Percentiles rank a stretch among this genome's conserved stretches.
phyloP scores from a whole-genome alignment of 2,113 vertebrate genomes.

The Pseudolaguvia tuberculata region DNA sequence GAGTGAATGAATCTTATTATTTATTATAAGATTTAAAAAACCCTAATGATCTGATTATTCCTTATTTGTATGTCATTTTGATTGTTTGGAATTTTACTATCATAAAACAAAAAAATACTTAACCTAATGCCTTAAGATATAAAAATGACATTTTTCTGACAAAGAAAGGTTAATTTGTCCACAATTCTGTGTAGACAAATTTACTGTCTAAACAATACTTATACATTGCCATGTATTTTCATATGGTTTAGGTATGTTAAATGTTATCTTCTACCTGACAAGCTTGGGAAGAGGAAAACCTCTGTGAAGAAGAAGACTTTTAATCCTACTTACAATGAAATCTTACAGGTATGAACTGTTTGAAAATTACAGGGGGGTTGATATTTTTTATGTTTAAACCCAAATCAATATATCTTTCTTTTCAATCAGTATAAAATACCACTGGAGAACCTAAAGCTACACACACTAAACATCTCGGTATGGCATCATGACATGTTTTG shows the following conservation, averaged over 20 bases:
- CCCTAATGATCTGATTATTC: no score
- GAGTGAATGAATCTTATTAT: no score
- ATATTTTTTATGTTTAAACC: not conserved
- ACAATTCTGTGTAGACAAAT: not conserved
- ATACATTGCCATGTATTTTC: not conserved
- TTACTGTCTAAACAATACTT: not conserved
- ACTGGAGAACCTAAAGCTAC: conserved; percentile 70
- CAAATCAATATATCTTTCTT: conserved; percentile 1
- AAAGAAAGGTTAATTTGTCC: not conserved
- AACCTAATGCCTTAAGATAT: no score
- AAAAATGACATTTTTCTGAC: not conserved
- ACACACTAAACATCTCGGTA: conserved; percentile 82
- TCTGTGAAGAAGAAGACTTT: conserved; percentile 86
- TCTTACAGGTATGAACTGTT: conserved; percentile 71
- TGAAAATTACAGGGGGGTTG: not conserved
- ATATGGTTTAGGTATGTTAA: conserved; percentile 81
- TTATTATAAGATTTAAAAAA: no score
- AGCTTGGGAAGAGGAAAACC: conserved; percentile 89
- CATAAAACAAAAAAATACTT: no score
- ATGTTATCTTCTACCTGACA: conserved; percentile 87
- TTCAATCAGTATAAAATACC: conserved; percentile 78
- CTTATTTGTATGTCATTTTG: no score
- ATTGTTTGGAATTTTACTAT: no score
- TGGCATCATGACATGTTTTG: conserved; percentile 92
- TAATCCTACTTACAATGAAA: conserved; percentile 88